A percentile compares a stretch with the other conserved stretches of the same genome.
These are phyloP conservation scores for Tapirus terrestris DNA, from an alignment of 2,113 vertebrate genomes.

Conservation along the genomic window DNA sequence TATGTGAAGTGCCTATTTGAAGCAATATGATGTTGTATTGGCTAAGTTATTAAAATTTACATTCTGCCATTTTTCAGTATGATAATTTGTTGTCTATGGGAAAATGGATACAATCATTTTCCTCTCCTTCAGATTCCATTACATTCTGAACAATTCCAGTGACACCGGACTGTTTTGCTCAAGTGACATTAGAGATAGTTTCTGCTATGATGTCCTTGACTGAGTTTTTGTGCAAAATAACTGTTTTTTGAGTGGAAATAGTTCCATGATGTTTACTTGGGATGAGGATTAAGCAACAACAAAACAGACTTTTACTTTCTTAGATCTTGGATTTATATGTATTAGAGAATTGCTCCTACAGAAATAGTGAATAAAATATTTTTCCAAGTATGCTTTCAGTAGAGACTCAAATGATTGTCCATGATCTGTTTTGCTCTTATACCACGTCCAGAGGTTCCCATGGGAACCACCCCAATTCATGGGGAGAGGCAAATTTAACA, in stretches of 20 bases:
- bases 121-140: not conserved
- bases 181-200: not conserved
- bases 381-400: not conserved
- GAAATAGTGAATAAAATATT: not conserved
- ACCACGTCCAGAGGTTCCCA: not conserved
- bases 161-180: not conserved
- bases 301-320: not conserved
- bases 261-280: not conserved
- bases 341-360: not conserved
- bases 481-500: not conserved
- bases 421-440: conserved; percentile 9
- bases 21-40: not conserved
- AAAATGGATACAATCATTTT: not conserved
- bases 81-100: not conserved
- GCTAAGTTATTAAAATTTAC: not conserved
- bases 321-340: not conserved
- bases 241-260: not conserved
- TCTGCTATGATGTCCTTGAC: not conserved
- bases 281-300: not conserved
- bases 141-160: not conserved
- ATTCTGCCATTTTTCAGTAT: not conserved
- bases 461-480: not conserved
- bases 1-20: not conserved
- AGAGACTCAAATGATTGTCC: not conserved
- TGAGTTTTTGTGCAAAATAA: not conserved